Base-by-base conservation (phyloP, 2,797 vertebrate species). In the Galago senegalensis region DNA sequence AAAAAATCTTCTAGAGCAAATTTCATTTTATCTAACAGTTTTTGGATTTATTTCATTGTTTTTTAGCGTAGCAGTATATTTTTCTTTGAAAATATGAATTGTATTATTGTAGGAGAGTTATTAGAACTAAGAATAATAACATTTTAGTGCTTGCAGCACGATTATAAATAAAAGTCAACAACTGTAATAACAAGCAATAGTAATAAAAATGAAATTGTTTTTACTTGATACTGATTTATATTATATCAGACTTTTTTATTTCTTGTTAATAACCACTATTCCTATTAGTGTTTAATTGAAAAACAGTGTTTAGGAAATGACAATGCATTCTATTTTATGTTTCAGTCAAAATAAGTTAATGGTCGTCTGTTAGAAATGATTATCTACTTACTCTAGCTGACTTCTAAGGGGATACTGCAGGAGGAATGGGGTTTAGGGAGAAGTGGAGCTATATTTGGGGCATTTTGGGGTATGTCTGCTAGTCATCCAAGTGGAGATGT, bases 281-380 rank as follows among this genome's bases (percentile, higher is more conserved):
- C 37, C 40, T 88, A 58, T 89, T 83, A 81, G 21, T 69, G 25
- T 93, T 94, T 84, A 90, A 84, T 79, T 60, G 63, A 92, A 93
- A 63, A 97, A 81, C 56, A 96, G 18, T 34, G 95, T 96, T 96
- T 76, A 93, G 85, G 17, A 95, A 96, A 85, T 91, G 37, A 65
- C 91, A 92, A 10, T 14, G 1, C n/a, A 75, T 96, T 94, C 70
- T 95, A 10, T 96, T 98, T 95, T 95, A 29, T 93, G n/a, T 96
- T 96, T 94, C 89, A 96, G 16, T 94, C 84, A 93, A 98, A 98
- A 86, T 97, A 97, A 91, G 96, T 97, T 98, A 98, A 95, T 98
- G 95, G 91, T 97, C 96, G 97, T 98, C 96, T 97, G 97, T 98
- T 97, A 97, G 96, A 98, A 98, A 95, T 95, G 3, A 91, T 98